These are phyloP conservation scores for Sylvia atricapilla DNA, from an alignment of 2,113 vertebrate species.

Conservation along the genomic window DNA sequence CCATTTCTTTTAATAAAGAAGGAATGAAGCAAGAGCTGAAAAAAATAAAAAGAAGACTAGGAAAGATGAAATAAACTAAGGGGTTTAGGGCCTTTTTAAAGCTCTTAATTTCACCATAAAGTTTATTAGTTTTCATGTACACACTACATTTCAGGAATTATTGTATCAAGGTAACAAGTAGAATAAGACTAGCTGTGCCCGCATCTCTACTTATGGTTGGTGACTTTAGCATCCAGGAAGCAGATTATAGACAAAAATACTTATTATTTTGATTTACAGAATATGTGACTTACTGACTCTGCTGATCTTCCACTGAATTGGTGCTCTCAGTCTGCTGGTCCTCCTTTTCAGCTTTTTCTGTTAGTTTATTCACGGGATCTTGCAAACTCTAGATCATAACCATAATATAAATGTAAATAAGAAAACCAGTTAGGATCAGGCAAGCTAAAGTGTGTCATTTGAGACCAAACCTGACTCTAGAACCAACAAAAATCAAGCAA, in stretches of 20 bases:
- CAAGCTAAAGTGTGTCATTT: not conserved
- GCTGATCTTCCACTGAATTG: constrained; percentile 47
- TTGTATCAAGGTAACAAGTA: not conserved
- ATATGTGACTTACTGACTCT: constrained; percentile 79
- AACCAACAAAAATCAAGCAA: not conserved
- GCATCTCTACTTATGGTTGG: not conserved
- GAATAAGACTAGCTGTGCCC: not conserved
- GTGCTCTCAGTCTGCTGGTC: constrained; percentile 44
- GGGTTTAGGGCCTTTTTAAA: not conserved
- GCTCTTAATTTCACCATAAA: not conserved
- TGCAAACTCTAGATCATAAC: constrained; percentile 75
- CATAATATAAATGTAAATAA: not conserved
- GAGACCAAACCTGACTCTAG: not conserved
- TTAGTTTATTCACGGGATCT: constrained; percentile 80
- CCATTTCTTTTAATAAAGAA: not conserved
- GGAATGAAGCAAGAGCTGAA: not conserved
- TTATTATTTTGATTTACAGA: not conserved
- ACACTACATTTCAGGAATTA: not conserved
- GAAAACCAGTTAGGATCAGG: not conserved
- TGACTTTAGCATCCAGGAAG: not conserved
- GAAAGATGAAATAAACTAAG: not conserved
- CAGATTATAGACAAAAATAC: not conserved
- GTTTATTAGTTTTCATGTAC: not conserved
- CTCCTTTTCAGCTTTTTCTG: constrained; percentile 77
- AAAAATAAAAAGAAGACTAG: not conserved